Evolutionary conservation across 2,797 vertebrate genomes (phyloP).

Genomic region (Bovichtus diacanthus): DNA sequence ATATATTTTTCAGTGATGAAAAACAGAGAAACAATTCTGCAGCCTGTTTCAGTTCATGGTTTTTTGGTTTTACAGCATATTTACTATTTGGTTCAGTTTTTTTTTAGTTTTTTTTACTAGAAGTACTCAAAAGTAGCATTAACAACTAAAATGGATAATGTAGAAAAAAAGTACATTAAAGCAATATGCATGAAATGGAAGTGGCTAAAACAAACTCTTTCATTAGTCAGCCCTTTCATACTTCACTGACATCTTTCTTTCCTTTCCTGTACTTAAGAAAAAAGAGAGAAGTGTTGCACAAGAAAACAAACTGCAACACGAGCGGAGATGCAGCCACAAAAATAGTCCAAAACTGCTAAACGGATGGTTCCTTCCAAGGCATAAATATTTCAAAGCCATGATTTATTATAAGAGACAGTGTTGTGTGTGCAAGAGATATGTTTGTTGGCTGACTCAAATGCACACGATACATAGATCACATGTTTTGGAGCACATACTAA

Average conservation of each 20-base stretch:
- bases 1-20: too few relatives aligned
- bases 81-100: neutral
- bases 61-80: neutral
- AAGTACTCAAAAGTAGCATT: neutral
- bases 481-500: neutral
- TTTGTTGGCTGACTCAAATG: neutral
- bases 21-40: neutral
- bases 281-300: neutral
- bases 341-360: conserved; percentile 11
- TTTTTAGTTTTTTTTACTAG: neutral
- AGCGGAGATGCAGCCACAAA: neutral
- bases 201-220: neutral
- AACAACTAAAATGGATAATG: neutral
- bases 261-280: neutral
- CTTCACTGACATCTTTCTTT: neutral
- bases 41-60: neutral
- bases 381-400: conserved; percentile 18
- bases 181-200: neutral
- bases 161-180: neutral
- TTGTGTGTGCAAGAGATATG: neutral
- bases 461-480: neutral
- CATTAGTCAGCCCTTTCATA: neutral
- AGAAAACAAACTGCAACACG: neutral
- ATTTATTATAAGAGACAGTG: neutral
- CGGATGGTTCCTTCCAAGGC: neutral